Evolutionary conservation across 2,113 vertebrate genomes (phyloP).

Genomic region (Thamnophis sirtalis): DNA sequence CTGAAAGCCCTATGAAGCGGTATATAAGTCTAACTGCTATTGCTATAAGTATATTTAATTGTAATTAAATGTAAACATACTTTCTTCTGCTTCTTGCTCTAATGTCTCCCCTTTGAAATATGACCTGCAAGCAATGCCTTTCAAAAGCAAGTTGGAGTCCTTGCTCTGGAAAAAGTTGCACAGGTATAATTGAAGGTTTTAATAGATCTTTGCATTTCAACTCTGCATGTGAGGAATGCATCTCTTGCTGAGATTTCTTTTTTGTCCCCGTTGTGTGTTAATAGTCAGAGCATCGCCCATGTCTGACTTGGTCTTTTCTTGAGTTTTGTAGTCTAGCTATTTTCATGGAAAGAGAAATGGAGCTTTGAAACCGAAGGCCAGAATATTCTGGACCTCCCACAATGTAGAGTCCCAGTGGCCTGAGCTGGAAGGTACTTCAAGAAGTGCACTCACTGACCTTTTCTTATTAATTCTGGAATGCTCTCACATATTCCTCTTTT

Average conservation of each 20-base stretch:
- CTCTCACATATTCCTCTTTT: slow-evolving; percentile 39
- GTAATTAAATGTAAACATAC: neutral
- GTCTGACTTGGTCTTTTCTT: neutral
- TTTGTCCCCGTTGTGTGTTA: neutral
- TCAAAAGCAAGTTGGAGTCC: neutral
- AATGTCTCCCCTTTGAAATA: neutral
- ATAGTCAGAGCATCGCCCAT: neutral
- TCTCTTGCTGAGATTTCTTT: neutral
- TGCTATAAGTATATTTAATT: neutral
- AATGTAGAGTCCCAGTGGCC: slow-evolving; percentile 2
- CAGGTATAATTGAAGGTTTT: neutral
- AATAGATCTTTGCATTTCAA: neutral
- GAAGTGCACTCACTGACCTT: slow-evolving; percentile 29
- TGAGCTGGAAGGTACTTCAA: neutral
- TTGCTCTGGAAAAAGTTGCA: neutral
- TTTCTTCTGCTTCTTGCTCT: neutral
- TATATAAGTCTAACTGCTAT: too few relatives aligned
- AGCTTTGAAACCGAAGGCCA: neutral
- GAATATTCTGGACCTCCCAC: fast-evolving
- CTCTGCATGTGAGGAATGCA: neutral
- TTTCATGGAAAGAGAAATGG: neutral
- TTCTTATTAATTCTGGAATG: slow-evolving; percentile 10
- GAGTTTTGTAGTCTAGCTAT: neutral
- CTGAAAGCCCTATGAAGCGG: too few relatives aligned
- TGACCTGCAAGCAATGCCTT: neutral